Evolutionary conservation across 2,888 invertebrate species (phyloP), one percentile per base, ranked within the genome.

Genomic region (Synergus laeviventris): DNA sequence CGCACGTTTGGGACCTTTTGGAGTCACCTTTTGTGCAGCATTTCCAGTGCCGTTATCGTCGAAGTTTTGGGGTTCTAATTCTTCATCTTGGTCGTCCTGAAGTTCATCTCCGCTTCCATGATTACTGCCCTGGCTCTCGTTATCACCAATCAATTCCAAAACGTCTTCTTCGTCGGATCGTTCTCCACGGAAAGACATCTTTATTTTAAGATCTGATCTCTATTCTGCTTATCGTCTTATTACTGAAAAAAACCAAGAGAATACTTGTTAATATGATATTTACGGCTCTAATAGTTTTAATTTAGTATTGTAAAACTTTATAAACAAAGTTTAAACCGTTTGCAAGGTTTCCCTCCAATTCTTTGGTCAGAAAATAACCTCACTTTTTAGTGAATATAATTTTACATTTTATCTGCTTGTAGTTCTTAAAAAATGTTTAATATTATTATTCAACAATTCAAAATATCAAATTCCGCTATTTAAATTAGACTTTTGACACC

Each of bases 1-100:
- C 0, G 89, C 88, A 49, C 70, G 70, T 31, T 92, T 88, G 1
- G 59, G 74, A 24, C 77, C 78, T 70, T 83, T 75, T 64, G 82
- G 73, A 31, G 82, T 78, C n/a, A 74, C 79, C 2, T 78, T 70
- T 61, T 79, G 74, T 14, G 70, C 81, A 38, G 78, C 77, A 1
- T 75, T 78, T 0, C 75, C 62, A 11, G 74, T 64, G 9, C 61
- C 66, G 18, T 80, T 78, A 8, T 81, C 76, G 36, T 81, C 78
- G 31, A 18, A 59, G 59, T 59, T 59, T 31, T 70, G 24, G 5
- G 42, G 24, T 2, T 45, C 24, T 2, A 66, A 42, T 7, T 21
- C 24, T 61, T 61, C 36, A 36, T 9, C 31, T 70, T 45, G 16
- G 49, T 70, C 49, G 31, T 49, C 31, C 9, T 49, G 49, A 70